Evolutionary conservation across 2,888 invertebrate genomes (phyloP).

Genomic region (Pachymerium ferrugineum): DNA sequence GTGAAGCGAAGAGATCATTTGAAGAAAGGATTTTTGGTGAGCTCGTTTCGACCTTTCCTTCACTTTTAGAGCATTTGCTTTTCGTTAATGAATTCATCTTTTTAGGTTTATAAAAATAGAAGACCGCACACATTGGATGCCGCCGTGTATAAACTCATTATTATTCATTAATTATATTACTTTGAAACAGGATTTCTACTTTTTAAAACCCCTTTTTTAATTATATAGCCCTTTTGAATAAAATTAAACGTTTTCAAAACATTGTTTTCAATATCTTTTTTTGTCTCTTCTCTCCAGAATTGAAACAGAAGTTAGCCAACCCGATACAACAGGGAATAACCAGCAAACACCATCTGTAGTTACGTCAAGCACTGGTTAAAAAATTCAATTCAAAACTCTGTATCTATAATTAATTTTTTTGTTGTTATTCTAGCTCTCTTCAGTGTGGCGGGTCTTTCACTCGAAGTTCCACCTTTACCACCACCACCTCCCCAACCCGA

Average conservation of each 20-base stretch:
- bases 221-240: not conserved
- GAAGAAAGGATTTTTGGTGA: not conserved
- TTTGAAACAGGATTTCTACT: no score
- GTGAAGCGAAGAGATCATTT: not conserved
- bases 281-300: not conserved
- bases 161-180: no score
- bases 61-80: not conserved
- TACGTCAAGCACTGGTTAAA: not conserved
- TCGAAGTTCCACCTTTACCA: constrained; percentile 29
- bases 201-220: no score
- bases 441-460: constrained; percentile 26
- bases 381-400: not conserved
- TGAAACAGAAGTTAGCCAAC: not conserved
- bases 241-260: not conserved
- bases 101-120: not conserved
- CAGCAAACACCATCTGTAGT: not conserved
- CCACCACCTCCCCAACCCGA: constrained; percentile 39
- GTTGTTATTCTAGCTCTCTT: not conserved
- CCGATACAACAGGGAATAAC: not conserved
- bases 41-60: not conserved
- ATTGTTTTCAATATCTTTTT: not conserved
- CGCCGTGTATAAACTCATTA: no score
- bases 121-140: not conserved
- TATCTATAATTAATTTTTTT: not conserved
- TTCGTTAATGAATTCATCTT: not conserved